Conservation (phyloP, 92 coral and sea anemone species). For the Palythoa heliodiscus region DNA sequence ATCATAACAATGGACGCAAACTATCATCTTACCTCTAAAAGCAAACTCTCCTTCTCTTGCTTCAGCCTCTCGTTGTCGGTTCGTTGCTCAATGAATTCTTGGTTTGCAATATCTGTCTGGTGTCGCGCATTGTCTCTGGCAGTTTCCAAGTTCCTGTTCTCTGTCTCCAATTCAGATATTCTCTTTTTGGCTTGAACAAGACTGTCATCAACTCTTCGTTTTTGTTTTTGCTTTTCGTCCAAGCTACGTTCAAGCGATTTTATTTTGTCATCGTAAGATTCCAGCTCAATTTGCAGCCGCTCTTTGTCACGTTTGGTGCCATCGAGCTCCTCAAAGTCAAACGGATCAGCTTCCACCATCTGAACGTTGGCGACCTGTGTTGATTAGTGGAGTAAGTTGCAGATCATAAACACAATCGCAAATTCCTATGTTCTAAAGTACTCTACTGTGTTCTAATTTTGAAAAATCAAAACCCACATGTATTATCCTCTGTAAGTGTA, state of each 20-base stretch:
- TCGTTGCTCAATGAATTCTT: conserved; percentile 72
- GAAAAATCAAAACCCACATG: too few relatives aligned
- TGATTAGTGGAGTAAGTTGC: not conserved
- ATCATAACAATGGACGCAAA: too few relatives aligned
- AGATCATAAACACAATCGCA: too few relatives aligned
- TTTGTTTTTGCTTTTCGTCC: conserved; percentile 56
- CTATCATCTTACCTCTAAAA: conserved; percentile 41
- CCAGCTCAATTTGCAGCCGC: conserved; percentile 65
- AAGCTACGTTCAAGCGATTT: conserved; percentile 59
- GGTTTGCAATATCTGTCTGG: conserved; percentile 72
- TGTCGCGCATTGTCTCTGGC: conserved; percentile 71
- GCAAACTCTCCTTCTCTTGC: conserved; percentile 66
- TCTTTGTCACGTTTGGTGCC: conserved; percentile 81
- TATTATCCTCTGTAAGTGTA: too few relatives aligned
- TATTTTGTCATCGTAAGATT: conserved; percentile 62
- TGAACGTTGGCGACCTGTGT: conserved; percentile 73
- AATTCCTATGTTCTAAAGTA: too few relatives aligned
- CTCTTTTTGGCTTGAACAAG: conserved; percentile 60
- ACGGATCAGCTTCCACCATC: conserved; percentile 63
- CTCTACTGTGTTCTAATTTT: too few relatives aligned
- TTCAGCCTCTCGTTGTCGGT: conserved; percentile 66
- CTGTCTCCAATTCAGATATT: conserved; percentile 67
- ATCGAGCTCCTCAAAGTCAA: conserved; percentile 82
- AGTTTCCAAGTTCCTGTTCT: conserved; percentile 68
- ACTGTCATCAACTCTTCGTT: conserved; percentile 55